Conservation (phyloP, 2,797 vertebrate species). For the Pangasius larnaudii region DNA sequence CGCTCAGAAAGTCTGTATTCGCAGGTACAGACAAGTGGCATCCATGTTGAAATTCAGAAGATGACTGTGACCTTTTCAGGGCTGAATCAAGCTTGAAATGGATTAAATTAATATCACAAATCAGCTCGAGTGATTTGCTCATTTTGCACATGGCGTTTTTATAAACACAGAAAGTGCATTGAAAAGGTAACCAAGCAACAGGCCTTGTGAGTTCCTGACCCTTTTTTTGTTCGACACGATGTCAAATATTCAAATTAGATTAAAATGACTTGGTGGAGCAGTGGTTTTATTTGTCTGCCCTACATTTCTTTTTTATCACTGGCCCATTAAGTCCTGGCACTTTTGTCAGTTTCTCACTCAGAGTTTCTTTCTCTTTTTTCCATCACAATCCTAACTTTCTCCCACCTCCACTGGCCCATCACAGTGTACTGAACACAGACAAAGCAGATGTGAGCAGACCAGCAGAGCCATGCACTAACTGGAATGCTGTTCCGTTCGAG, state of each 20-base stretch:
- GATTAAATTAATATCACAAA: conserved; percentile 62
- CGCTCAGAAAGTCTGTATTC: conserved; percentile 49
- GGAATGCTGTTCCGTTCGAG: conserved; percentile 17
- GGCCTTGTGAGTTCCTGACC: conserved; percentile 43
- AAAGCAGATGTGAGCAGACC: conserved; percentile 15
- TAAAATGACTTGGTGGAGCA: conserved; percentile 50
- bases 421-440: conserved; percentile 52
- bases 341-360: conserved; percentile 46
- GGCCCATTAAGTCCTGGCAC: conserved; percentile 54
- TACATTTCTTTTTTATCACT: conserved; percentile 56
- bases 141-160: conserved; percentile 51
- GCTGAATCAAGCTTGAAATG: conserved; percentile 56
- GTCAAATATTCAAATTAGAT: conserved; percentile 57
- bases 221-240: conserved; percentile 38
- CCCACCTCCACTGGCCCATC: conserved; percentile 14
- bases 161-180: conserved; percentile 28
- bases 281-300: conserved; percentile 45
- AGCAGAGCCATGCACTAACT: conserved; percentile 27
- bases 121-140: conserved; percentile 61
- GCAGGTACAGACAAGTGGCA: conserved; percentile 41
- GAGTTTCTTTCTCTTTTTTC: conserved; percentile 26
- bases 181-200: conserved; percentile 58
- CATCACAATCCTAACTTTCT: not conserved
- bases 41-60: conserved; percentile 43
- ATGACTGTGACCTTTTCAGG: conserved; percentile 57